Evolutionary conservation across 1,140 invertebrate genomes (phyloP).

Genomic region (Drosophila persimilis): DNA sequence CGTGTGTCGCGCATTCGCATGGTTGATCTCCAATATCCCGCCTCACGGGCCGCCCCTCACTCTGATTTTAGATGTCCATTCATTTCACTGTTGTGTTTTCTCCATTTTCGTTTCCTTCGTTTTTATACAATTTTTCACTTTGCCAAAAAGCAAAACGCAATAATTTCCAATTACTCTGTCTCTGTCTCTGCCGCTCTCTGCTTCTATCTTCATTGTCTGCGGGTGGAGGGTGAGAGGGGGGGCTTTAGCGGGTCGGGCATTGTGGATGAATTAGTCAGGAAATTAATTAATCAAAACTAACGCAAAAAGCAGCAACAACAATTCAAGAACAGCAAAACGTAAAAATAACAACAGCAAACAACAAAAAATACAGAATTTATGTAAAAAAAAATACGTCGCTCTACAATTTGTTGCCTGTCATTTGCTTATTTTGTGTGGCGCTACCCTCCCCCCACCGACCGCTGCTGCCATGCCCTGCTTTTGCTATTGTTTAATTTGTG

Average conservation of each 20-base stretch:
- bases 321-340: constrained; percentile 34
- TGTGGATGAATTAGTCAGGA: constrained; percentile 81
- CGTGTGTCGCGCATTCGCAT: too few relatives aligned
- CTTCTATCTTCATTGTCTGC: constrained; percentile 35
- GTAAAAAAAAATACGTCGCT: constrained; percentile 46
- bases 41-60: too few relatives aligned
- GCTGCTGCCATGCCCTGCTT: not conserved
- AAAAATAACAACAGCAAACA: constrained; percentile 27
- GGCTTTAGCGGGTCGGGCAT: constrained; percentile 75
- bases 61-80: not conserved
- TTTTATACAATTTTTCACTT: constrained; percentile 25
- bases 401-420: constrained; percentile 75
- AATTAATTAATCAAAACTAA: constrained; percentile 82
- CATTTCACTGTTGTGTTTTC: constrained; percentile 1
- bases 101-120: constrained; percentile 9
- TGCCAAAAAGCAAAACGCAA: constrained; percentile 39
- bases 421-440: constrained; percentile 66
- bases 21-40: too few relatives aligned
- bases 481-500: constrained; percentile 67
- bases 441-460: constrained; percentile 1
- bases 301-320: constrained; percentile 53
- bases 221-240: constrained; percentile 25
- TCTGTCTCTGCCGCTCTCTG: constrained; percentile 2
- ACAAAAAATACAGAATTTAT: constrained; percentile 15
- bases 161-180: constrained; percentile 53